A percentile compares a stretch with the other conserved stretches of the same genome.
Evolutionary conservation across 2,888 invertebrate genomes (phyloP).

Genomic region (Nemoura dubitans): DNA sequence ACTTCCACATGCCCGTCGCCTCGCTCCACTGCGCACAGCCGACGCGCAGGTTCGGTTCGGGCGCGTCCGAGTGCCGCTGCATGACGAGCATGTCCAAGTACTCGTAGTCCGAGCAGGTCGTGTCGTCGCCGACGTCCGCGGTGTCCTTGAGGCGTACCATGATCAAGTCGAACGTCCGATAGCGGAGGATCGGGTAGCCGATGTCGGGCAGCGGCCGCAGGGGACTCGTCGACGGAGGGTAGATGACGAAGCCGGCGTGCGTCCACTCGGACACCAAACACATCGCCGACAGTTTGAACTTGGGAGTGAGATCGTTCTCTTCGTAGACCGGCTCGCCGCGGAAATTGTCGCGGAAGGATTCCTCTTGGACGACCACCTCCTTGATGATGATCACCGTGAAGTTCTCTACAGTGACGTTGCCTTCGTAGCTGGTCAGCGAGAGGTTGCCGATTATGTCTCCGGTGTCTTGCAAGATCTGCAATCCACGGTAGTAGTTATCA

Average conservation of each 20-base stretch:
- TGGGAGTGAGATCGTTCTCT: background rate
- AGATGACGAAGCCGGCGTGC: background rate
- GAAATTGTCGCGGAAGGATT: background rate
- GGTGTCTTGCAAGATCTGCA: background rate
- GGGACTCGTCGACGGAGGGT: background rate
- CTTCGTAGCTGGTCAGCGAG: background rate
- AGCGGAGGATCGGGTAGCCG: background rate
- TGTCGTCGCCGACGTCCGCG: background rate
- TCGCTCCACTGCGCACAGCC: background rate
- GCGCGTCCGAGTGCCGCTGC: background rate
- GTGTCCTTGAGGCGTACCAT: background rate
- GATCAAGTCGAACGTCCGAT: background rate
- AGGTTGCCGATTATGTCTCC: background rate
- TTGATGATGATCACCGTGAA: background rate
- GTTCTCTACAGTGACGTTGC: background rate
- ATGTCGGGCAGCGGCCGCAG: background rate
- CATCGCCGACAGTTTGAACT: background rate
- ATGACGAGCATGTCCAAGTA: background rate
- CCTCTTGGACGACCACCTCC: background rate
- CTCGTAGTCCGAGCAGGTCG: background rate
- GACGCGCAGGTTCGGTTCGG: background rate
- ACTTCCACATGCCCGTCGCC: background rate
- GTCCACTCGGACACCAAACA: background rate
- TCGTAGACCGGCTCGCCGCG: background rate
- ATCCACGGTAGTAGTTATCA: background rate